A percentile compares a stretch with the other conserved stretches of the same genome.
Evolutionary conservation across 1,140 invertebrate species (phyloP).

Genomic region (Saccostrea cuccullata): DNA sequence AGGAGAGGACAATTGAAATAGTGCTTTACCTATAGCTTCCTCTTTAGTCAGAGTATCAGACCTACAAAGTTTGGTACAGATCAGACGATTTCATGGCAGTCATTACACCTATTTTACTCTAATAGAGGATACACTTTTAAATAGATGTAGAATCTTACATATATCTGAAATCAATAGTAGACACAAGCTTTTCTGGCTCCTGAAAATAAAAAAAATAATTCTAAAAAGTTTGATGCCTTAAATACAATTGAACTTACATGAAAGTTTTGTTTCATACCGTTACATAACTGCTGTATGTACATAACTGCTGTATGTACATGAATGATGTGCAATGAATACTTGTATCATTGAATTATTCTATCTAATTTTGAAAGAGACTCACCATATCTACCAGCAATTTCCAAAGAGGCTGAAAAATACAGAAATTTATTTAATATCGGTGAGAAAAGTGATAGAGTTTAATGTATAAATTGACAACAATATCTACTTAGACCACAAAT

Average conservation of each 20-base stretch:
- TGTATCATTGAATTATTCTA: no score
- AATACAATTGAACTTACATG: background rate
- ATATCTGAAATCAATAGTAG: conserved; percentile 92
- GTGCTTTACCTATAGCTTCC: conserved; percentile 83
- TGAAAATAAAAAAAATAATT: conserved; percentile 51
- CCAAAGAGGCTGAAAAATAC: conserved; percentile 85
- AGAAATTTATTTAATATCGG: background rate
- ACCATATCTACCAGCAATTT: conserved; percentile 88
- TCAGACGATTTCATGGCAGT: no score
- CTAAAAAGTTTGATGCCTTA: background rate
- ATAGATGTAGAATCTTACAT: conserved; percentile 81
- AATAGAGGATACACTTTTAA: conserved; percentile 70
- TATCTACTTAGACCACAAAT: background rate
- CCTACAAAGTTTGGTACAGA: conserved; percentile 79
- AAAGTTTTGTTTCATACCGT: no score
- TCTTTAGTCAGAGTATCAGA: conserved; percentile 89
- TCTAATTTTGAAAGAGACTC: conserved; percentile 47
- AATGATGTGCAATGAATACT: no score
- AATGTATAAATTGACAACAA: background rate
- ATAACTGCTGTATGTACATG: no score
- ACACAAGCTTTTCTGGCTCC: conserved; percentile 89
- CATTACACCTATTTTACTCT: background rate
- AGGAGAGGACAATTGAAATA: background rate
- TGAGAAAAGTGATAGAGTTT: background rate
- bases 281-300: no score